phyloP scores from a whole-genome alignment of 2,113 vertebrate species.

The Calidris pugnax region DNA sequence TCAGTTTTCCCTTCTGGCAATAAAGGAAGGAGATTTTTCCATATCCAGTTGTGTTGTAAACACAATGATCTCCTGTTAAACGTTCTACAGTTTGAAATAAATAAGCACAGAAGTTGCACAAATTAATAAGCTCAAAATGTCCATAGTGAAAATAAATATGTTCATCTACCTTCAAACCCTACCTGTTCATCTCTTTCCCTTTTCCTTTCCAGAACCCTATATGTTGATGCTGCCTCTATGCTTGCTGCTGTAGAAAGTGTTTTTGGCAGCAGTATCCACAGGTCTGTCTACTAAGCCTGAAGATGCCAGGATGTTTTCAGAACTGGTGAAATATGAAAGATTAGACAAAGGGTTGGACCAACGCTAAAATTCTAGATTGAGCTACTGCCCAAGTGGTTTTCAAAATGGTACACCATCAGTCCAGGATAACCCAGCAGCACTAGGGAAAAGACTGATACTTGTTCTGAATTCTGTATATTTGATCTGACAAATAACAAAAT shows the following conservation, averaged over 20 bases:
- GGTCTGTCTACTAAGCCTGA: background rate
- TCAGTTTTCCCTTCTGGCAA: background rate
- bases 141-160: background rate
- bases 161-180: background rate
- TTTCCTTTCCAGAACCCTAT: background rate
- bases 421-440: background rate
- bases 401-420: background rate
- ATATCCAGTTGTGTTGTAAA: background rate
- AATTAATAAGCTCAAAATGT: background rate
- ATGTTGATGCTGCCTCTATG: background rate
- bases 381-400: rapidly evolving
- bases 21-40: background rate
- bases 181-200: background rate
- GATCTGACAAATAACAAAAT: background rate
- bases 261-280: background rate
- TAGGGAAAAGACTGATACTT: background rate
- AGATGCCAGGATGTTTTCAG: background rate
- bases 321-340: background rate
- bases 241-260: background rate
- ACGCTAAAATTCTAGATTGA: background rate
- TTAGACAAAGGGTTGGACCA: background rate
- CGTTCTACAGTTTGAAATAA: background rate
- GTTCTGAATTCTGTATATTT: background rate
- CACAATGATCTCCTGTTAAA: background rate
- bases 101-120: background rate